Percentiles rank a stretch among this genome's conserved stretches.
Conservation (phyloP, 2,888 invertebrate genomes). For the Hetaerina titia region DNA sequence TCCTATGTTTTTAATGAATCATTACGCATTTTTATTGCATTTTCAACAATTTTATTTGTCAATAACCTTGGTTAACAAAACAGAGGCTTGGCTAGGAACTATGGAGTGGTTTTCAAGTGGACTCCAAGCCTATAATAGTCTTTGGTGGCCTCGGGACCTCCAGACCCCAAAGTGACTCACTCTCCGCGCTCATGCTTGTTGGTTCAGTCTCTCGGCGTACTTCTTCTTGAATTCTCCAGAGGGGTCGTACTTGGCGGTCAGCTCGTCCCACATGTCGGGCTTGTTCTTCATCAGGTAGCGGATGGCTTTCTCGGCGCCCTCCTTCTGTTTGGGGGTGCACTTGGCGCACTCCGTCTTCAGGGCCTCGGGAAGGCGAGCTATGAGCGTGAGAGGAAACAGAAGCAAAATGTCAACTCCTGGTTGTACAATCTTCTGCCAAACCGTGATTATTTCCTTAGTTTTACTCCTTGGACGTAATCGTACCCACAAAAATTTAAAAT, state of each 20-base stretch:
- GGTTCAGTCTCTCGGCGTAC: constrained; percentile 49
- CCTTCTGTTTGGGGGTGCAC: constrained; percentile 84
- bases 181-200: background rate
- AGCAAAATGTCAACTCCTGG: background rate
- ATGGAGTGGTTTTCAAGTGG: background rate
- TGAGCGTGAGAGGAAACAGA: background rate
- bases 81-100: constrained; percentile 42
- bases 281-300: constrained; percentile 84
- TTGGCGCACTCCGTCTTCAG: constrained; percentile 83
- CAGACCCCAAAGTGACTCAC: background rate
- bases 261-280: constrained; percentile 82
- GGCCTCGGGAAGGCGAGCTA: constrained; percentile 86
- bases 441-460: too few relatives aligned
- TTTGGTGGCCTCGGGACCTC: background rate
- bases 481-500: too few relatives aligned
- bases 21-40: background rate
- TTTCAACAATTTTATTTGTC: constrained; percentile 22
- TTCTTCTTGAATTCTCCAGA: constrained; percentile 80
- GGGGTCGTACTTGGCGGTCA: constrained; percentile 85
- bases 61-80: constrained; percentile 36
- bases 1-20: too few relatives aligned
- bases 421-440: too few relatives aligned
- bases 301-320: constrained; percentile 83
- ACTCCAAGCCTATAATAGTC: background rate
- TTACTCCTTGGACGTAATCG: too few relatives aligned